These are phyloP conservation scores for Cygnus olor DNA, from an alignment of 2,797 vertebrate genomes.

Conservation along the genomic window DNA sequence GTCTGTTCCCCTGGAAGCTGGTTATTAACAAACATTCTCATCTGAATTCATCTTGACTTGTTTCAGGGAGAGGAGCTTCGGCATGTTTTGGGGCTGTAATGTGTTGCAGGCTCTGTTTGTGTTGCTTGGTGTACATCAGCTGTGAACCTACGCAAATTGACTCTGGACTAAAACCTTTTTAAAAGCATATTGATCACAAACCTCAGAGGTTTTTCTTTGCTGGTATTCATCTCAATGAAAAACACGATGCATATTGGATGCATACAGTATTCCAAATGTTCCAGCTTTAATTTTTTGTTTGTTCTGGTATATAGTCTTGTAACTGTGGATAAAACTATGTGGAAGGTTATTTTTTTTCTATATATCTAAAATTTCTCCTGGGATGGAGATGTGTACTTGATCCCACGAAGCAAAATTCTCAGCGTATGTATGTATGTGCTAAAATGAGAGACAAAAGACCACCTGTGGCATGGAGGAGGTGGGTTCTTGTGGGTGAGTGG, in stretches of 20 bases:
- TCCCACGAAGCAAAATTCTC: background rate
- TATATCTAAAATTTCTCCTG: background rate
- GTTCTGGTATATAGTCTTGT: background rate
- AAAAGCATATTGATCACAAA: background rate
- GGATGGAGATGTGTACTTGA: background rate
- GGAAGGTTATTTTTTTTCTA: background rate
- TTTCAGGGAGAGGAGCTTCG: background rate
- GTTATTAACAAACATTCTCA: too few species aligned
- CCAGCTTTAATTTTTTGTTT: background rate
- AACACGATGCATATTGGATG: fast-evolving
- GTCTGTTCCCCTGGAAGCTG: background rate
- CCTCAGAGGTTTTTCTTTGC: background rate
- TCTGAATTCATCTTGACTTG: background rate
- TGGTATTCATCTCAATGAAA: background rate
- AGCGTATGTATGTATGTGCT: background rate
- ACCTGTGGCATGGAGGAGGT: background rate
- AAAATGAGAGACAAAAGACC: background rate
- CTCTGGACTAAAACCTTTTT: background rate
- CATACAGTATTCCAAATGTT: fast-evolving
- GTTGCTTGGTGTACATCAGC: background rate
- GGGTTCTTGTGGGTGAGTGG: background rate
- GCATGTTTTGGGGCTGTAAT: fast-evolving
- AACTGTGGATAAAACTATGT: background rate
- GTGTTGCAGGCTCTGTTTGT: background rate
- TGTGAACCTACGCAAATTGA: background rate